Base-by-base conservation (phyloP, 2,113 vertebrate species). In the Tiliqua scincoides region DNA sequence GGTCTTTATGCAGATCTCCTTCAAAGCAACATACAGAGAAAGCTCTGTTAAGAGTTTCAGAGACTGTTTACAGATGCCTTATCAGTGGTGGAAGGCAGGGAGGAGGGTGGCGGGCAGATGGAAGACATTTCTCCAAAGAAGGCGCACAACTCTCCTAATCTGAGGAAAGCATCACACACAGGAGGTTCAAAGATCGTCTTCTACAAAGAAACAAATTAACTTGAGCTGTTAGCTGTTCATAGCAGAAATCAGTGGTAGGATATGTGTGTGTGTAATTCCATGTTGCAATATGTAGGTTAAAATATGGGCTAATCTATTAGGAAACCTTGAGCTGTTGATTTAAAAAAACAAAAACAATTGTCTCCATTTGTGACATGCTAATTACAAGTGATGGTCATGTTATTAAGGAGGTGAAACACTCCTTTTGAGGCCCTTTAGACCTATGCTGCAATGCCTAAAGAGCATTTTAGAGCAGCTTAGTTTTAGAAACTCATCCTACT, bases 21-120 rank as follows among this genome's bases (percentile, higher is more conserved):
- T 97, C 96, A 97, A 97, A 97, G 96, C 48, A 0, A 0, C 0
- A n/a, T 73, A 83, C 88, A 93, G 91, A 93, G 93, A 83, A 94
- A 87, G 85, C 85, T 91, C 91, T 91, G 89, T 62, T 86, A 90
- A 57, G 93, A 88, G 90, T 93, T 93, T 94, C 94, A 92, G 92
- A 92, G 92, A 83, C 84, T 93, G 93, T 96, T 97, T 95, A 96
- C 93, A 94, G 95, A 96, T 93, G 93, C 91, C 95, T 97, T 96
- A 96, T 96, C 94, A 7, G 90, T 43, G 27, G 14, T 82, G 71
- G 85, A 30, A 73, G 74, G 89, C 87, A 82, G 85, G 37, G 5
- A 71, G 52, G 7, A 83, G 52, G 17, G 37, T 87, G 78, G 68
- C 80, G 32, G 89, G 89, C 54, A 89, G 84, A 93, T 77, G 89